Percentiles rank a stretch among this genome's conserved stretches.
These are phyloP conservation scores for Formica selysi DNA, from an alignment of 1,140 invertebrate species.

Conservation along the genomic window DNA sequence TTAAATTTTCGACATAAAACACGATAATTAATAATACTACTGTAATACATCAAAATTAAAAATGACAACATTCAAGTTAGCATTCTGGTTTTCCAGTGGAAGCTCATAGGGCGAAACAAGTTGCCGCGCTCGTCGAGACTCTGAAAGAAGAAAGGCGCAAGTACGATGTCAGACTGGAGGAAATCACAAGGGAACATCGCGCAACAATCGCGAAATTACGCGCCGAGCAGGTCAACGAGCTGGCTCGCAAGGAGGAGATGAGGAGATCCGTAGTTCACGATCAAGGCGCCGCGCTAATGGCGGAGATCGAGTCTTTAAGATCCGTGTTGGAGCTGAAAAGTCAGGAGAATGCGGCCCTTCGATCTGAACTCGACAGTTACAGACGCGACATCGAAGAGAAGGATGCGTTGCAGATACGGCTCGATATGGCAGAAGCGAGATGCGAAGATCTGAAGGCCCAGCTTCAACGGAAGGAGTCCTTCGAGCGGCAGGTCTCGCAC, in stretches of 20 bases:
- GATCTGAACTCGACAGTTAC: slow-evolving; percentile 89
- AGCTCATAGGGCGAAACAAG: slow-evolving; percentile 74
- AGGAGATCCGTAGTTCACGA: slow-evolving; percentile 78
- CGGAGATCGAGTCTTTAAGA: slow-evolving; percentile 91
- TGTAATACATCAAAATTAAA: background rate
- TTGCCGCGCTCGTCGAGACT: slow-evolving; percentile 76
- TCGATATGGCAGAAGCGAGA: slow-evolving; percentile 88
- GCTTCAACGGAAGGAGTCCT: slow-evolving; percentile 87
- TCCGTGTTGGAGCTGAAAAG: slow-evolving; percentile 92
- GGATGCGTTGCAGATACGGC: slow-evolving; percentile 88
- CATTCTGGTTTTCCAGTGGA: slow-evolving; percentile 78
- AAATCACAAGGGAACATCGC: slow-evolving; percentile 77
- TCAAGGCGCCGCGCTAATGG: slow-evolving; percentile 85
- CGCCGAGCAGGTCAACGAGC: slow-evolving; percentile 83
- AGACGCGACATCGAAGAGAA: slow-evolving; percentile 88
- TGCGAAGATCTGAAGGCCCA: slow-evolving; percentile 91
- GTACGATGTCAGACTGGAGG: slow-evolving; percentile 74
- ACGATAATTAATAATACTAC: background rate
- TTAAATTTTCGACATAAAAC: background rate
- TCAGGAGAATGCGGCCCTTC: slow-evolving; percentile 90
- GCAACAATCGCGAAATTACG: slow-evolving; percentile 81
- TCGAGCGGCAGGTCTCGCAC: slow-evolving; percentile 86
- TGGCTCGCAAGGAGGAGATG: slow-evolving; percentile 77
- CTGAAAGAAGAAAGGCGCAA: slow-evolving; percentile 74
- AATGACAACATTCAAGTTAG: background rate